Evolutionary conservation across 2,797 vertebrate species (phyloP).

Genomic region (Arctocebus calabarensis): DNA sequence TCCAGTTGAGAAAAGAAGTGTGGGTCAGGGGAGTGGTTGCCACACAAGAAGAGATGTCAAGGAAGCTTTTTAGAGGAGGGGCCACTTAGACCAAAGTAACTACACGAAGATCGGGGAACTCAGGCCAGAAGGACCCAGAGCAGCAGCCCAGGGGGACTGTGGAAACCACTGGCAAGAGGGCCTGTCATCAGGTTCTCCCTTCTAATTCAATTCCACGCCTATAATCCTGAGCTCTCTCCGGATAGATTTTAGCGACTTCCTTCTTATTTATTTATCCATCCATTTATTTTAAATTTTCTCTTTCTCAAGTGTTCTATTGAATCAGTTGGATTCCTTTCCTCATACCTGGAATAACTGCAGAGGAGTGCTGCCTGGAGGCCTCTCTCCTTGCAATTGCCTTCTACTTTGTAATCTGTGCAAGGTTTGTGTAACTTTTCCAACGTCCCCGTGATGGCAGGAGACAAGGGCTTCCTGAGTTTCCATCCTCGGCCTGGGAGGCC

Average conservation of each 20-base stretch:
- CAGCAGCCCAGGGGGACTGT: background rate
- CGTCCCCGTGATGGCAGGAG: background rate
- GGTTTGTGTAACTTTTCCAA: background rate
- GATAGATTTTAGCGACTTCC: background rate
- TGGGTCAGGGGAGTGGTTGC: background rate
- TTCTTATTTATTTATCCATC: background rate
- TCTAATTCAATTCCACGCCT: background rate
- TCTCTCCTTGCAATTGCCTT: background rate
- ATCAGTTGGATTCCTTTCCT: background rate
- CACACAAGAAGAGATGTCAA: background rate
- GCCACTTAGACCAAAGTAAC: background rate
- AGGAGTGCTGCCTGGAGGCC: background rate
- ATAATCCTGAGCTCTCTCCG: background rate
- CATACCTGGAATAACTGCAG: background rate
- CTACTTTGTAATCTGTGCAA: background rate
- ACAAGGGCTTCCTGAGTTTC: background rate
- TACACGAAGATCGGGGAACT: background rate
- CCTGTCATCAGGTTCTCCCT: background rate
- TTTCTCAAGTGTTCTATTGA: background rate
- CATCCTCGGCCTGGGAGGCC: background rate
- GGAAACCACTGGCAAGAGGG: rapidly evolving
- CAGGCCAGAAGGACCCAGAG: background rate
- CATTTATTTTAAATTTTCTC: background rate
- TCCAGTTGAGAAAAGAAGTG: background rate
- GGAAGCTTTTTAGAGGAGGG: background rate